Percentiles rank a stretch among this genome's conserved stretches.
phyloP scores from a whole-genome alignment of 37 sponge, comb jelly and placozoan genomes.

The Aplysina aerophoba region DNA sequence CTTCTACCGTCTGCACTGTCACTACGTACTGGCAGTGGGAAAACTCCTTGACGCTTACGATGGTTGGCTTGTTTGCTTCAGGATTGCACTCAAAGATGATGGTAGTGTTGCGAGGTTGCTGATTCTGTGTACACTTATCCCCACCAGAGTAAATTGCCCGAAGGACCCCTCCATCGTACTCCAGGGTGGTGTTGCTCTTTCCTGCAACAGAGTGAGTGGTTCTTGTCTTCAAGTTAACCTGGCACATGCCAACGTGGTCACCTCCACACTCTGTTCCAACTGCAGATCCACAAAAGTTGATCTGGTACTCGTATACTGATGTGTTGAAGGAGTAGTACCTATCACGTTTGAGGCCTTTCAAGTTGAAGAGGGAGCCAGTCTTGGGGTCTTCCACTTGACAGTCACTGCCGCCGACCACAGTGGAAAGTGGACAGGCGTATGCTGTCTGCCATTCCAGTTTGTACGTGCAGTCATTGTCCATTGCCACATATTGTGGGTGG shows the following conservation, averaged over 20 bases:
- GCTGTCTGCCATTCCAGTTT: slow-evolving; percentile 76
- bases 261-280: background rate
- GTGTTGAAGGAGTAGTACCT: slow-evolving; percentile 4
- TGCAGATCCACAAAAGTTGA: slow-evolving; percentile 55
- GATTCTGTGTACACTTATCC: slow-evolving; percentile 9
- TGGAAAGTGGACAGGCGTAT: slow-evolving; percentile 61
- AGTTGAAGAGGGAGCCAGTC: slow-evolving; percentile 56
- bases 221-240: slow-evolving; percentile 4
- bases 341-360: slow-evolving; percentile 38
- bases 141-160: slow-evolving; percentile 45
- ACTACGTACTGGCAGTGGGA: slow-evolving; percentile 61
- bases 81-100: slow-evolving; percentile 66
- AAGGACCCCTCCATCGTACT: slow-evolving; percentile 57
- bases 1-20: slow-evolving; percentile 48
- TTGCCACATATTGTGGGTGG: slow-evolving; percentile 46
- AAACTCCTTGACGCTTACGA: slow-evolving; percentile 49
- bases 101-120: slow-evolving; percentile 25
- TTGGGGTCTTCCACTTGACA: slow-evolving; percentile 53
- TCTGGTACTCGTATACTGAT: slow-evolving; percentile 32
- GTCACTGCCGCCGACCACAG: slow-evolving; percentile 20
- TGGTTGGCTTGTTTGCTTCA: slow-evolving; percentile 3
- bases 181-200: slow-evolving; percentile 41
- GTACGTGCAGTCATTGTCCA: background rate
- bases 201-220: slow-evolving; percentile 21
- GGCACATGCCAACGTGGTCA: slow-evolving; percentile 49